Base-by-base conservation (phyloP, 2,113 vertebrate species). In the Atrichornis clamosus region DNA sequence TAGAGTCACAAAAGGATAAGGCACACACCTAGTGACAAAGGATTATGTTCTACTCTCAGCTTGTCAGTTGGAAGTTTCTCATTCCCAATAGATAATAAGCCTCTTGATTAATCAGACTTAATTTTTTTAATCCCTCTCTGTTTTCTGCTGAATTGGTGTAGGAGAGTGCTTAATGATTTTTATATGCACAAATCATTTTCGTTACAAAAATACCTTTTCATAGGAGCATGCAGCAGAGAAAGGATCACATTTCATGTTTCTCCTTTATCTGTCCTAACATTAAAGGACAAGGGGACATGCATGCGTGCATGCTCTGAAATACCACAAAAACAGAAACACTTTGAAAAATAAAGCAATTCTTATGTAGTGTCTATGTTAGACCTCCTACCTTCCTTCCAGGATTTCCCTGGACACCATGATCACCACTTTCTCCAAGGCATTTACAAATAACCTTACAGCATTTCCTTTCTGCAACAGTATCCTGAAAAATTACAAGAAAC, bases 391-490 rank as follows among this genome's bases (percentile, higher is more conserved):
- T 99, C 42, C 10, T 33, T 68, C 99, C 98, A 28, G 53, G 73
- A 44, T 7, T 13, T 73, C 99, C 98, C 42, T 24, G 83, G 8
- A 15, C 50, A 58, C 99, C 99, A 17, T 30, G 97, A 50, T 60
- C 13, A 55, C 99, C 99, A 49, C 96, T 97, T 11, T 98, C 97
- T 89, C 99, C 99, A 8, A 97, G 89, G 96, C 99, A 99, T 81
- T 99, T 99, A 94, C 97, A 98, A 83, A 96, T 81, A 64, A 98
- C 96, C 5, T 87, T 70, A 87, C 99, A 99, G 97, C 99, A 99
- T 69, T 98, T 97, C 55, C 98, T 97, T 91, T 98, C 98, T 4
- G 97, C 95, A 87, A 99, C 81, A 3, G 95, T 60, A 88, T 99
- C 97, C 98, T 99, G 70, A 82, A 97, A 94, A 90, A 87, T 17